Conservation (phyloP, 1,140 invertebrate species). For the Homalodisca vitripennis region DNA sequence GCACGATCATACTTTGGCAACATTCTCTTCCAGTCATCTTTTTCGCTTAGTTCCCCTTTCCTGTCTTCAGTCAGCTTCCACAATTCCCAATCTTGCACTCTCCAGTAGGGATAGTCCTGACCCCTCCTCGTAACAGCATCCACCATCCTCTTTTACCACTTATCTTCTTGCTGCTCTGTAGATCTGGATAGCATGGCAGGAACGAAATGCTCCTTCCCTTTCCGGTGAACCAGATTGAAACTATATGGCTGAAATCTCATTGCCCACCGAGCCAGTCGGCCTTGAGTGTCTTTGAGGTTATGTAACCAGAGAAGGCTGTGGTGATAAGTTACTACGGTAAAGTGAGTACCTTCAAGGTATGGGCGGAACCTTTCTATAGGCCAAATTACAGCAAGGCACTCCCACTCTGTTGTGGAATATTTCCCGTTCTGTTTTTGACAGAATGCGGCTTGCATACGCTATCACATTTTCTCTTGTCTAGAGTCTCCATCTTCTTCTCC, state of each 20-base stretch:
- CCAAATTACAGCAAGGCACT: constrained; percentile 49
- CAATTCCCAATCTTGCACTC: background rate
- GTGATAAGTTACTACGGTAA: constrained; percentile 49
- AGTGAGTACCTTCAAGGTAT: constrained; percentile 44
- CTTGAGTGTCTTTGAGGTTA: constrained; percentile 47
- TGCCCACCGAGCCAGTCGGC: constrained; percentile 45
- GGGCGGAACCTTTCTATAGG: constrained; percentile 46
- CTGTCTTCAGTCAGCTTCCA: background rate
- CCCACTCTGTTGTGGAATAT: constrained; percentile 50
- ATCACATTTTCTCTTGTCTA: constrained; percentile 46
- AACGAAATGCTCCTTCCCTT: constrained; percentile 37
- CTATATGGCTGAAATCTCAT: constrained; percentile 45
- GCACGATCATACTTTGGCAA: background rate
- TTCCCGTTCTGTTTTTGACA: constrained; percentile 49
- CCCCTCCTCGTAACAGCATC: background rate
- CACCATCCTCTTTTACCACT: background rate
- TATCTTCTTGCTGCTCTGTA: background rate
- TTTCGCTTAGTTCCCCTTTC: background rate
- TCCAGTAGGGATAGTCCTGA: background rate
- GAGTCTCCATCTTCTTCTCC: constrained; percentile 31
- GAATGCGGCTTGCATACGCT: constrained; percentile 48
- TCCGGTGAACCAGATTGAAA: constrained; percentile 36
- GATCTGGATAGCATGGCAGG: constrained; percentile 29
- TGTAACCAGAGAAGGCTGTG: constrained; percentile 51
- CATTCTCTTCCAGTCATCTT: background rate